These are phyloP conservation scores for Cheilosia soror DNA, from an alignment of 2,888 invertebrate species.

Conservation along the genomic window DNA sequence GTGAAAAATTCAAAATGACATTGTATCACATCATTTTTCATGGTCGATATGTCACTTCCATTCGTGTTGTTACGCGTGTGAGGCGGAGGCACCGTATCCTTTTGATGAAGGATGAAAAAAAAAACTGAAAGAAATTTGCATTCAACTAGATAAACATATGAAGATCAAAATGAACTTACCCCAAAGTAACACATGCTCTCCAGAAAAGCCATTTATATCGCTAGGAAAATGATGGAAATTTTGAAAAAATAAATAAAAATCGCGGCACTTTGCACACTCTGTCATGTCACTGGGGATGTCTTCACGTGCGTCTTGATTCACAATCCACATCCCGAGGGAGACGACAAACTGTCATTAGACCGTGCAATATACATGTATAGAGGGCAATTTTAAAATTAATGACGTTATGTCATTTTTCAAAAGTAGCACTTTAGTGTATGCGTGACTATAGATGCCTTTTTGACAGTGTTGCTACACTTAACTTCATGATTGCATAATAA, in stretches of 20 bases:
- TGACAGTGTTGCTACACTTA: constrained; percentile 38
- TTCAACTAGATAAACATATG: constrained; percentile 69
- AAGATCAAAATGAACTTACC: constrained; percentile 47
- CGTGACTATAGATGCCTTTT: constrained; percentile 58
- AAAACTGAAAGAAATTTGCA: constrained; percentile 63
- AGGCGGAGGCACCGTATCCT: constrained; percentile 41
- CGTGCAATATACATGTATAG: constrained; percentile 16
- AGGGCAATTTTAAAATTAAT: constrained; percentile 72
- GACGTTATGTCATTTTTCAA: constrained; percentile 67
- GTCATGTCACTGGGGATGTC: constrained; percentile 49
- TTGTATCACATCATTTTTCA: constrained; percentile 75
- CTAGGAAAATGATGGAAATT: constrained; percentile 46
- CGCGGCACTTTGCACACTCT: constrained; percentile 37
- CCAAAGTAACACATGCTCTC: constrained; percentile 61
- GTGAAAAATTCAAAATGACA: constrained; percentile 68
- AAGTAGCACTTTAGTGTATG: constrained; percentile 39
- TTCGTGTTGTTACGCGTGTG: constrained; percentile 62
- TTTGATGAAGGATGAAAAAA: constrained; percentile 27
- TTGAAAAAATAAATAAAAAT: constrained; percentile 46
- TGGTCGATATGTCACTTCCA: constrained; percentile 75
- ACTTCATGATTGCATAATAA: constrained; percentile 39
- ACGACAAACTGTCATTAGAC: constrained; percentile 72
- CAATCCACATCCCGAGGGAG: constrained; percentile 56
- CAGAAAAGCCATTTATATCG: constrained; percentile 53
- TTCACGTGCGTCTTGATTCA: constrained; percentile 59